Evolutionary conservation across 2,797 vertebrate species (phyloP), one percentile per base, ranked within the genome.

Genomic region (Gorsachius magnificus): DNA sequence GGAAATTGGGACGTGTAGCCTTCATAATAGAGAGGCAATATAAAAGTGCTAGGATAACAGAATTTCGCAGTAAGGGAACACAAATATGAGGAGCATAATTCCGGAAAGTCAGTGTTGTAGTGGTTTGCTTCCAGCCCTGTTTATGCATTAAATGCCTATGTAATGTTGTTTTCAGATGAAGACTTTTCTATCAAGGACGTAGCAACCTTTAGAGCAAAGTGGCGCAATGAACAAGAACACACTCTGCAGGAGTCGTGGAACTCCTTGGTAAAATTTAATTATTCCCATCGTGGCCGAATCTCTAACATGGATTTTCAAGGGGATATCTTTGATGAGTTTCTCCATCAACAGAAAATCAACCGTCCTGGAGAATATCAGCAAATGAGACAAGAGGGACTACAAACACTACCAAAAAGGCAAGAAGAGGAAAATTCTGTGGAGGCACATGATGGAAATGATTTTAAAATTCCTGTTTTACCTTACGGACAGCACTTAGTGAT

Each of bases 281-380:
- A 98, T 69, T 98, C 98, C 89, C 99, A 99, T 86, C 98, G 98
- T 1, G 99, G 99, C 9, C 99, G 99, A 83, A 99, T 99, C 97
- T 99, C 99, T 46, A 99, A 98, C 97, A 97, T 98, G 98, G 98
- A 98, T 60, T 98, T 98, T 46, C 99, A 99, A 85, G 99, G 99
- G 0, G 99, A 99, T 97, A 98, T 99, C 94, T 99, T 99, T 54
- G 99, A 99, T 19, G 99, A 99, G 96, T 99, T 99, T 95, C 98
- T 99, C 70, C 99, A 99, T 90, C 99, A 99, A 10, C 98, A 99
- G 95, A 97, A 97, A 83, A 94, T 95, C 93, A 83, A 31, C 86
- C 94, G 96, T n/a, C 94, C 88, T 60, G 60, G 92, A 12, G 89
- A 96, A 16, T 19, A 28, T 41, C 93, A 79, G 12, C 51, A 72